Evolutionary conservation across 2,797 vertebrate genomes (phyloP), one percentile per base, ranked within the genome.

Genomic region (Gymnothorax reevesii): DNA sequence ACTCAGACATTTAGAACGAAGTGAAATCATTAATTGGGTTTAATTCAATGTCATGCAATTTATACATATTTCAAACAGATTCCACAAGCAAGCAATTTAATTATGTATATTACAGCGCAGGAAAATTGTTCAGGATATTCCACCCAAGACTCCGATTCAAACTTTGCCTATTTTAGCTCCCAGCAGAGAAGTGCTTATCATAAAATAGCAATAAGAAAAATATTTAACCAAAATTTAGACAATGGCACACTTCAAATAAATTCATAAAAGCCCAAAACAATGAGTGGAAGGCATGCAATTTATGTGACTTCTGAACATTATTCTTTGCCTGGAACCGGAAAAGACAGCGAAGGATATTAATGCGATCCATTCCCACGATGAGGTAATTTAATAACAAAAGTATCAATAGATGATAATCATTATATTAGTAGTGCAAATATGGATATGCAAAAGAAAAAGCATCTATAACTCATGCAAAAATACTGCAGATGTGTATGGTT

Each of bases 351-450:
- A 7, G 22, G 66, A 9, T 5, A 71, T 71, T 71, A 25, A 71
- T 25, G 66, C 27, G 22, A 71, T 27, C 27, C 66, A 71, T 71
- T 27, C n/a, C 25, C 27, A 25, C 27, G 6, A 27, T 4, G 22
- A 71, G 25, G n/a, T 71, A 71, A 71, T 71, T 25, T 71, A 71
- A 71, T 71, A 71, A 71, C 27, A 71, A 71, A 42, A 42, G 33
- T 42, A 42, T 42, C 33, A 42, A 42, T 42, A 42, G 33, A 42
- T 42, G 33, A 42, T 42, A 42, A 42, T 42, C 33, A 42, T 42
- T 42, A 42, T 59, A 13, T 59, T 13, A 1, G 57, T 59, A 5
- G 57, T 59, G 13, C 57, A 59, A 59, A 59, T 59, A 59, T 59
- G 5, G 8, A 59, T 59, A 62, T 17, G 20, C 59, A 62, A 62